These are phyloP conservation scores for Trachelus tabidus DNA, from an alignment of 2,888 invertebrate species.

Conservation along the genomic window DNA sequence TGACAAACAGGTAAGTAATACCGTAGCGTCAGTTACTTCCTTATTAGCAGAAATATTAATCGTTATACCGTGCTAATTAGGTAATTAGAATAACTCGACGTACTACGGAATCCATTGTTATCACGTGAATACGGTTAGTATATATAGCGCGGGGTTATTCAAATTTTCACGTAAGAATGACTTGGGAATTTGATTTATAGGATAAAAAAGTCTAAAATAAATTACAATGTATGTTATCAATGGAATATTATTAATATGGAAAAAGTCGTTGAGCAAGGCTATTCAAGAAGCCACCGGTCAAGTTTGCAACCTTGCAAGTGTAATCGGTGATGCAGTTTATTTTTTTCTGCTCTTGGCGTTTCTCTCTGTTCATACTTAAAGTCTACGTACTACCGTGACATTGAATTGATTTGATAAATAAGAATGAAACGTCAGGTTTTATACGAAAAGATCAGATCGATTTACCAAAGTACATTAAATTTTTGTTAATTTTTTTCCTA, in stretches of 20 bases:
- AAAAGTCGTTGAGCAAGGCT: neutral
- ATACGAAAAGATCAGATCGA: neutral
- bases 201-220: neutral
- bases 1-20: neutral
- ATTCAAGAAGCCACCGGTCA: conserved; percentile 38
- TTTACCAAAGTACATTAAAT: neutral
- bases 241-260: neutral
- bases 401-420: neutral
- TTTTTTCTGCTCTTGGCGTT: conserved; percentile 21
- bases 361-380: conserved; percentile 12
- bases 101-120: neutral
- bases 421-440: neutral
- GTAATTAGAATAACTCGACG: neutral
- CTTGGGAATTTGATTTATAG: neutral
- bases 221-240: neutral
- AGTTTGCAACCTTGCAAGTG: conserved; percentile 41
- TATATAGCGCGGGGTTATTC: neutral
- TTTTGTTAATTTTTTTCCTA: neutral
- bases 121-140: neutral
- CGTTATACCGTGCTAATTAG: neutral
- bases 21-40: neutral
- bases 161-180: neutral
- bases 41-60: neutral
- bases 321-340: conserved; percentile 41
- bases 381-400: neutral